Evolutionary conservation across 2,797 vertebrate genomes (phyloP), one percentile per base, ranked within the genome.

Genomic region (Sebastes taczanowskii): DNA sequence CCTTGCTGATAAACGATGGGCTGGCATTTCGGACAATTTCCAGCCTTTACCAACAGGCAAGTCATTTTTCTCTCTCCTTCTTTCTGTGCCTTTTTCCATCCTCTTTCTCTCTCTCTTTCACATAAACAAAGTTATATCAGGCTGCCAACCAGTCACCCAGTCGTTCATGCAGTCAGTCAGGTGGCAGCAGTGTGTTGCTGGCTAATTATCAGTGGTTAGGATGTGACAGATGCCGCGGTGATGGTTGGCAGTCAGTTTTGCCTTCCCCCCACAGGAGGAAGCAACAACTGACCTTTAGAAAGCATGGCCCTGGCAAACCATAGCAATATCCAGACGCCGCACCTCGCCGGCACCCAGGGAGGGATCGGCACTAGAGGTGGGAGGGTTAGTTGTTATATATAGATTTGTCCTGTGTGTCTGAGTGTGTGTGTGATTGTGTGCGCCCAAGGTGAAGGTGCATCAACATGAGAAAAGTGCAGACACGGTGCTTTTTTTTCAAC

Each of bases 1-100:
- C 77, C 82, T 73, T 46, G 35, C 83, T 92, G 89, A 95, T 94
- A 92, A 95, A 94, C 71, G 87, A 92, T 60, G 38, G 84, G 77
- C 80, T 89, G 83, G 83, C 84, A 87, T 82, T 88, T 85, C 16
- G 69, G 85, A 90, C 89, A 88, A 92, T 94, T 91, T 92, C 74
- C 79, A 87, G 78, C 80, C 87, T 89, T 91, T 80, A 89, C 86
- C 88, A 76, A 80, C 85, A 81, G 84, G 72, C 81, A 35, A 89
- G 86, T 84, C 83, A 83, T 94, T 94, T 93, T 88, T 91, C 91
- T 93, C 75, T 38, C 68, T 8, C 69, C 35, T 35, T 71, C 46
- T 77, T 78, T 67, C 71, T 34, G 13, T 68, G 20, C 11, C 46
- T 78, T 71, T 74, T 7, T 29, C 63, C 35, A 4, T 35, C 32